phyloP scores from a whole-genome alignment of 1,140 invertebrate species.

The Bombus consobrinus region DNA sequence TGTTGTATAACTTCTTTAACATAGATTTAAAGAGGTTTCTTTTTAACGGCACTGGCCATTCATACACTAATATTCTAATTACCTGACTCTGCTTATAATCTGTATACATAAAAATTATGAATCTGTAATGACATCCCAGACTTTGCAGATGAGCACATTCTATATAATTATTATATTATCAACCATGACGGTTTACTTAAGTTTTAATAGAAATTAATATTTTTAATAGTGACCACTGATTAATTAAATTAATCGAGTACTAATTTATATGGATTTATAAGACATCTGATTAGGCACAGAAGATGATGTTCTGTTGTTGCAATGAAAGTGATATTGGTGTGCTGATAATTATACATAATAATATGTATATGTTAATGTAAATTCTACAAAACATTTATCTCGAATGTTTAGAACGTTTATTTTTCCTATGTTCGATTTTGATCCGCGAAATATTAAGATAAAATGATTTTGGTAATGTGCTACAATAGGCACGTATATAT shows the following conservation, averaged over 20 bases:
- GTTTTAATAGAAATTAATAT: slow-evolving; percentile 19
- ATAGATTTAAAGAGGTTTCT: slow-evolving; percentile 51
- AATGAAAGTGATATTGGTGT: slow-evolving; percentile 5
- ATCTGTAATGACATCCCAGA: slow-evolving; percentile 48
- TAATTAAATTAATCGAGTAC: slow-evolving; percentile 28
- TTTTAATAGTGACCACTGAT: slow-evolving; percentile 17
- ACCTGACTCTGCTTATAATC: slow-evolving; percentile 30
- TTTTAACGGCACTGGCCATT: slow-evolving; percentile 28
- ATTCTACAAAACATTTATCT: background rate
- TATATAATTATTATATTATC: slow-evolving; percentile 50
- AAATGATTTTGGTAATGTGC: slow-evolving; percentile 2
- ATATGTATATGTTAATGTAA: slow-evolving; percentile 2
- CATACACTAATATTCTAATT: slow-evolving; percentile 44
- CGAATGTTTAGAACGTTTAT: background rate
- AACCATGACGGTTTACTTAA: slow-evolving; percentile 13
- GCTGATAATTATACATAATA: slow-evolving; percentile 21
- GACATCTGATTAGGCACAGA: slow-evolving; percentile 21
- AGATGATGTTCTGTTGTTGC: slow-evolving; percentile 11
- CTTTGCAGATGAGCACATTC: slow-evolving; percentile 42
- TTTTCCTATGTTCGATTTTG: background rate
- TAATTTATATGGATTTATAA: slow-evolving; percentile 21
- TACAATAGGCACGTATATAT: background rate
- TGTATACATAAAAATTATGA: slow-evolving; percentile 51
- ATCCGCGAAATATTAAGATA: background rate
- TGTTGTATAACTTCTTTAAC: slow-evolving; percentile 56